Conservation (phyloP, 2,888 invertebrate species). For the Volucella zonaria region DNA sequence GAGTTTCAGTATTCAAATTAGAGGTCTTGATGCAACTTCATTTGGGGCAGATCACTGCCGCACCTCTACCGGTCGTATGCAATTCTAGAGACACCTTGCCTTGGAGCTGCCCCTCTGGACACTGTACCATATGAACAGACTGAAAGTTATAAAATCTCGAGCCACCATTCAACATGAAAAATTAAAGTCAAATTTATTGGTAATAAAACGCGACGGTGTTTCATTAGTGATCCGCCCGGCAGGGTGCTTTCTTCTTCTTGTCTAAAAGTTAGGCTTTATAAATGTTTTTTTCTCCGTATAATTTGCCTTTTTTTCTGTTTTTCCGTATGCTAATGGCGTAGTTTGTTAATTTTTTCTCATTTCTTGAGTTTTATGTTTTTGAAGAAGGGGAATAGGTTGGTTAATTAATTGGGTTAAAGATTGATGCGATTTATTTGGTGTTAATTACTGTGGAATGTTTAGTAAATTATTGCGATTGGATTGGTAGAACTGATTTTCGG, state of each 20-base stretch:
- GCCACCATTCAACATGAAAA: conserved; percentile 43
- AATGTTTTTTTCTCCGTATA: conserved; percentile 45
- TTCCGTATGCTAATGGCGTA: conserved; percentile 24
- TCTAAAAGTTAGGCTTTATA: conserved; percentile 47
- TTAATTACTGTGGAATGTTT: conserved; percentile 48
- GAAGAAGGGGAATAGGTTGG: background rate
- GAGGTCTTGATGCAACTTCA: conserved; percentile 44
- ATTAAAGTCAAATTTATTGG: conserved; percentile 63
- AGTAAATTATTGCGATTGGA: conserved; percentile 10
- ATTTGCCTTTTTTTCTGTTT: conserved; percentile 51
- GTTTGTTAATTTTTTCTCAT: conserved; percentile 18
- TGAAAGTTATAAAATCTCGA: background rate
- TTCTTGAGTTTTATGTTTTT: background rate
- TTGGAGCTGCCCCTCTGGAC: conserved; percentile 5
- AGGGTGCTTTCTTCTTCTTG: conserved; percentile 52
- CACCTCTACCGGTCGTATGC: background rate
- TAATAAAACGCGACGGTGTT: conserved; percentile 65
- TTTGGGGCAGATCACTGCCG: conserved; percentile 17
- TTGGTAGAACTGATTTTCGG: too few relatives aligned
- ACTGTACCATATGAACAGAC: conserved; percentile 1
- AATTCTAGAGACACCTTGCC: too few relatives aligned
- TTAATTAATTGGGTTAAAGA: conserved; percentile 55
- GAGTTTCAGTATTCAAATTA: conserved; percentile 48
- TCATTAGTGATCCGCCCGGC: conserved; percentile 62
- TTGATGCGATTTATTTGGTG: conserved; percentile 63